These are phyloP conservation scores for Calephelis perditalis DNA, from an alignment of 2,888 invertebrate genomes.

Conservation along the genomic window DNA sequence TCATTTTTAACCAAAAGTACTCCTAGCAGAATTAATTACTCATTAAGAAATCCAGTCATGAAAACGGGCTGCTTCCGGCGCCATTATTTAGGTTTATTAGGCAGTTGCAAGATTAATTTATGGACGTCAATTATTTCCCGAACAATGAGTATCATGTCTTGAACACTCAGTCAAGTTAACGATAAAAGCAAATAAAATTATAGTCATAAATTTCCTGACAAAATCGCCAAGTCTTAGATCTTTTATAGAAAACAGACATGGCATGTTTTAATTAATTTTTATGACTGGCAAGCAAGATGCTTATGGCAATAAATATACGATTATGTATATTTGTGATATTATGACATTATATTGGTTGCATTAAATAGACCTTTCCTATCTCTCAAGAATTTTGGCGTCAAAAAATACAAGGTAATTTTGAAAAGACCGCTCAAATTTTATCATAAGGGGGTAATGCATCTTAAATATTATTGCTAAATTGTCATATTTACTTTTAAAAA, in stretches of 20 bases:
- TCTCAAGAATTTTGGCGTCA: too few relatives aligned
- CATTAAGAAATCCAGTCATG: neutral
- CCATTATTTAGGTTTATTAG: conserved; percentile 11
- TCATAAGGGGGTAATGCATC: too few relatives aligned
- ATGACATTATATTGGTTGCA: too few relatives aligned
- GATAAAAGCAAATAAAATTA: conserved; percentile 23
- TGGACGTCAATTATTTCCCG: conserved; percentile 1
- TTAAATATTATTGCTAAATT: too few relatives aligned
- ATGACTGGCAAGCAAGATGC: neutral
- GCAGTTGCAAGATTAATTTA: conserved; percentile 11
- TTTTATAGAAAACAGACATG: neutral
- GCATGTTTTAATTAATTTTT: neutral
- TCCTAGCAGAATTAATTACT: neutral
- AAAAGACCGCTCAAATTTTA: too few relatives aligned
- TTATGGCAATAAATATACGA: too few relatives aligned
- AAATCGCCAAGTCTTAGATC: neutral
- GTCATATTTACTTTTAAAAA: too few relatives aligned
- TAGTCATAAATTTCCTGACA: conserved; percentile 23
- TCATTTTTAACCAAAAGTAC: neutral
- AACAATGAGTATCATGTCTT: conserved; percentile 8
- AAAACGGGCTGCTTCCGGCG: conserved; percentile 1
- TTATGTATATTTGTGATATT: too few relatives aligned
- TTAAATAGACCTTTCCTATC: too few relatives aligned
- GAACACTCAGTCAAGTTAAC: conserved; percentile 16
- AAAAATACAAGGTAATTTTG: too few relatives aligned